phyloP scores from a whole-genome alignment of 2,113 vertebrate species.

The Thalassoma bifasciatum region DNA sequence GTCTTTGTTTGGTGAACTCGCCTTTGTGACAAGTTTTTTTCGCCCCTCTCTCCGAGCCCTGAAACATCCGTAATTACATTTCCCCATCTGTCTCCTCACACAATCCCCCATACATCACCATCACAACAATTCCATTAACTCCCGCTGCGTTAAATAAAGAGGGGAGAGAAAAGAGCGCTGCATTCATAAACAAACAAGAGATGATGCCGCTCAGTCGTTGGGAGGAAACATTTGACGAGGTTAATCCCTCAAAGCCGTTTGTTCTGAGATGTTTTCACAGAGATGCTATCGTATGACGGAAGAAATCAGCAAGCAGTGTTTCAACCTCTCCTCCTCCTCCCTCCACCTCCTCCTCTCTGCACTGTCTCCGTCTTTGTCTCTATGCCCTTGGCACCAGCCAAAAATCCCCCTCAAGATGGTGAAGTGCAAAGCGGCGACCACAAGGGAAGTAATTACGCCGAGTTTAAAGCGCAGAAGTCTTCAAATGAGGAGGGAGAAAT shows the following conservation, averaged over 20 bases:
- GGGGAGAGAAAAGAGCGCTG: neutral
- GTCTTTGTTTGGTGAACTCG: constrained; percentile 70
- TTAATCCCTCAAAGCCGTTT: constrained; percentile 68
- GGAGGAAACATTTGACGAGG: constrained; percentile 54
- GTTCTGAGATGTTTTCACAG: constrained; percentile 52
- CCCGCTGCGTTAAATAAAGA: constrained; percentile 61
- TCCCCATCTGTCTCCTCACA: constrained; percentile 73
- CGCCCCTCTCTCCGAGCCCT: constrained; percentile 44
- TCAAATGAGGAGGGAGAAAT: constrained; percentile 44
- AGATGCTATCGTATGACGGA: constrained; percentile 30
- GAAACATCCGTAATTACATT: constrained; percentile 79
- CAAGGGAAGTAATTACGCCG: constrained; percentile 72
- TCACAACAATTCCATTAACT: constrained; percentile 79
- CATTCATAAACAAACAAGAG: constrained; percentile 67
- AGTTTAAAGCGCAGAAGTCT: constrained; percentile 53
- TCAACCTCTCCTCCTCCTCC: constrained; percentile 28
- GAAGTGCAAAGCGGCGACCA: constrained; percentile 47
- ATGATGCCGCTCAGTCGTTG: constrained; percentile 55
- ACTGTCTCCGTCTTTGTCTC: constrained; percentile 41
- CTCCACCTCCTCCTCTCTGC: neutral
- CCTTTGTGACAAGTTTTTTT: constrained; percentile 67
- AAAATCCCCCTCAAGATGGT: constrained; percentile 56
- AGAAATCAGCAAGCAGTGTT: constrained; percentile 17
- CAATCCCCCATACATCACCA: constrained; percentile 76
- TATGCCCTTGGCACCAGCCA: constrained; percentile 59